Base-by-base conservation (phyloP, 2,888 invertebrate genomes). In the Drosophila tanythrix region DNA sequence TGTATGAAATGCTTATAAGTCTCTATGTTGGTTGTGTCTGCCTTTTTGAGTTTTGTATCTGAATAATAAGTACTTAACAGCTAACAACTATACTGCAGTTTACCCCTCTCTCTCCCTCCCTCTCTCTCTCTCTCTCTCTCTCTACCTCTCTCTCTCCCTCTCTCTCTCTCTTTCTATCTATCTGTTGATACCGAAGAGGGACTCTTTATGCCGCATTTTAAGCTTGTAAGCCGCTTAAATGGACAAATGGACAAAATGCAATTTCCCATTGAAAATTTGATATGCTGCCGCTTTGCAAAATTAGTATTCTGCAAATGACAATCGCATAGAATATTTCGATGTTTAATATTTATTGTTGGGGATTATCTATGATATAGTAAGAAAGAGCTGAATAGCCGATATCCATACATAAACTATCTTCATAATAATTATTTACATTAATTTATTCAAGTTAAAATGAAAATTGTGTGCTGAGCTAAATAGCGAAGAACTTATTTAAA, bases 141-240 rank as follows among this genome's bases (percentile, higher is more conserved):
- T 25, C 21, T 27, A 4, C 38, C 21, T 38, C 3, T 3, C 15
- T 21, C n/a, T 21, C 11, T 27, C 0, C 5, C 0, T 29, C n/a
- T 18, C 38, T 27, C 6, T 3, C 15, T 29, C 11, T 21, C 5
- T 35, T 7, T 4, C 3, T 2, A 8, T 46, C 36, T 59, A n/a
- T 38, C 10, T 36, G 15, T 43, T 35, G 25, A 21, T 55, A 36
- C 35, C 36, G 13, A 18, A 15, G 15, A 55, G 38, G 21, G n/a
- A 50, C 51, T 63, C 51, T 63, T 52, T 77, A 35, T 51, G 21
- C 8, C 21, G 15, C 56, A 68, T 56, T 64, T 62, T 70, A 76
- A 82, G 69, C 68, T 21, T 65, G 73, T 80, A 82, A 88, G 80
- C 80, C 51, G 72, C 82, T 88, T 85, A 78, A 63, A 56, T 69